Evolutionary conservation across 2,888 invertebrate species (phyloP), one percentile per base, ranked within the genome.

Genomic region (Cataglyphis rosenhaueri): DNA sequence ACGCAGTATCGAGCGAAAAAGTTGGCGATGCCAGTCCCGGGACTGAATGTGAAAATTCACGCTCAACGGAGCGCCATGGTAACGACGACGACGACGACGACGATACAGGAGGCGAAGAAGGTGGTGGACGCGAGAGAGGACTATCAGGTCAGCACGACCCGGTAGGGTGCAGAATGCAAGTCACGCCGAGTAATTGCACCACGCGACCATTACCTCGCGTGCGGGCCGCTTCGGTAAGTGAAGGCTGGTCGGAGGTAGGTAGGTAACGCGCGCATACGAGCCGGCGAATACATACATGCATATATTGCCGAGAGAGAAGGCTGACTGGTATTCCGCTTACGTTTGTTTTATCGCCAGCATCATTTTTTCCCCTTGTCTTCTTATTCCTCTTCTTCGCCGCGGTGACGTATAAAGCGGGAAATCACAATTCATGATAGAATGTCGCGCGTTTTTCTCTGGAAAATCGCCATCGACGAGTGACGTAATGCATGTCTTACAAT

Each of bases 111-210:
- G 41, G 32, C 41, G 79, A 55, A 71, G 65, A 78, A 70, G 70
- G 76, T 81, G 70, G 64, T 61, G 70, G 62, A 52, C 52, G 52
- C 52, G 79, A 81, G 74, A 35, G 64, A 79, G 82, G 68, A 86
- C 82, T 84, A 83, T 85, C 89, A 88, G 89, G 86, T 82, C 86
- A 84, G 87, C 84, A 83, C 82, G 85, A 75, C 71, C 85, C 82
- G 25, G 25, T 83, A 91, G 93, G 92, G 93, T 91, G 89, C 86
- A 90, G 86, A 92, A 87, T 91, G 94, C 94, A 93, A 94, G 94
- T 94, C 94, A 94, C 91, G 92, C 88, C 91, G 91, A 88, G 93
- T 94, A 94, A 94, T 94, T 94, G 94, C 92, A 90, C 91, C 81
- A 82, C 82, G 86, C 91, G 85, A 91, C 86, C 91, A 90, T 90